Evolutionary conservation across 1,140 invertebrate genomes (phyloP), one percentile per base, ranked within the genome.

Genomic region (Nylanderia fulva): DNA sequence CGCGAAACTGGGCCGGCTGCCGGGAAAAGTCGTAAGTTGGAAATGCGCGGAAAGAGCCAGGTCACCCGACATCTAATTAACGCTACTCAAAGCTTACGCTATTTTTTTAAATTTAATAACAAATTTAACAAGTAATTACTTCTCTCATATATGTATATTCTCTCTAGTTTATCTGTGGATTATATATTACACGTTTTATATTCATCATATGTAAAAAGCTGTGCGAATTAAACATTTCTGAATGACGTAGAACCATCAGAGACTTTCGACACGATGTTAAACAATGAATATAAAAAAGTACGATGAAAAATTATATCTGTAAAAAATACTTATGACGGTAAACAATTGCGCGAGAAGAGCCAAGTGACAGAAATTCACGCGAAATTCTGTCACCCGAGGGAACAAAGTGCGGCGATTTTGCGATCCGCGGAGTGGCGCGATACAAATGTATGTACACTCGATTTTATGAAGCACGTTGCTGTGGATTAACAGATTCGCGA

Each of bases 401-500:
- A 39, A 27, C n/a, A 71, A 54, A 58, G 0, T 33, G n/a, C n/a
- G 11, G 1, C 13, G n/a, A 71, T 71, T 80, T 69, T 69, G 33
- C 63, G 33, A 71, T 58, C 21, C 29, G 13, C 13, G 1, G 5
- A 64, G 36, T 15, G 13, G 8, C 11, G 18, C 21, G 13, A 69
- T 80, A 24, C 6, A 13, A 58, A 36, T 39, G 33, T 69, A 36
- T 39, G 33, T 69, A 80, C 18, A 71, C 24, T 69, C 48, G 15
- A 13, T 7, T 48, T 71, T 71, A 58, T 71, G 36, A 80, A 80
- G 52, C 18, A 42, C 64, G 24, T 68, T 42, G 63, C 6, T 1
- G 18, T 2, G 29, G 24, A 80, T 72, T 72, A 72, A 72, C 77
- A 72, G 36, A 72, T 72, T 72, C 66, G 66, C 77, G 68, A 69